Evolutionary conservation across 2,113 vertebrate genomes (phyloP).

Genomic region (Trogon surrucura): DNA sequence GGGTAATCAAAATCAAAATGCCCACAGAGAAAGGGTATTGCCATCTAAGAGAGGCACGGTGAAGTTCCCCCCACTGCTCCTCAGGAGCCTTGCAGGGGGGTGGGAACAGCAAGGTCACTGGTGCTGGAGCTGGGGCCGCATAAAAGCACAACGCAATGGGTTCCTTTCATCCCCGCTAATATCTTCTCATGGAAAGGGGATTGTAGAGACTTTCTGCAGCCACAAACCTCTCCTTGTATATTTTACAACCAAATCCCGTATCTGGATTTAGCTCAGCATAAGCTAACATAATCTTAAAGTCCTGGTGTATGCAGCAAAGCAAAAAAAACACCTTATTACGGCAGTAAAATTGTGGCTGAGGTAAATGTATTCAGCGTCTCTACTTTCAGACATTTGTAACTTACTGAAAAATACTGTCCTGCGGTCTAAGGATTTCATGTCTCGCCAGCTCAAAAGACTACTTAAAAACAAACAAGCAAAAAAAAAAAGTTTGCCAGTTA

Average conservation of each 20-base stretch:
- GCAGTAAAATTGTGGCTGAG: constrained; percentile 11
- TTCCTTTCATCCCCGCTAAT: not conserved
- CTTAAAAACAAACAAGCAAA: not conserved
- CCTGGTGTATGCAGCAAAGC: constrained; percentile 24
- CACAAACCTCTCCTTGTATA: constrained; percentile 38
- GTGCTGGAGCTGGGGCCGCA: not conserved
- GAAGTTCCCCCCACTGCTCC: not conserved
- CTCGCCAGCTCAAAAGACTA: not conserved
- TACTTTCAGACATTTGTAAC: not conserved
- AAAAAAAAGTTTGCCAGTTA: not conserved
- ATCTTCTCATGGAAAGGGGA: not conserved
- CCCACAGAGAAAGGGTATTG: not conserved
- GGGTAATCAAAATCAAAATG: not conserved
- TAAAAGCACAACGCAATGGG: not conserved
- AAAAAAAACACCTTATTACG: constrained; percentile 44
- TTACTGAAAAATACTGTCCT: constrained; percentile 11
- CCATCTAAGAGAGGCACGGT: not conserved
- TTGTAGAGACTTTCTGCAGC: not conserved
- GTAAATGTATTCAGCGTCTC: not conserved
- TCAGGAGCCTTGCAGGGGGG: not conserved
- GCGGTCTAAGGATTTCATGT: constrained; percentile 12
- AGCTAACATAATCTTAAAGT: constrained; percentile 53
- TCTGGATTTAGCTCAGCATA: constrained; percentile 47
- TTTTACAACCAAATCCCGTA: constrained; percentile 16
- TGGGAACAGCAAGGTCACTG: not conserved